Evolutionary conservation across 2,113 vertebrate species (phyloP).

Genomic region (Thermophis baileyi): DNA sequence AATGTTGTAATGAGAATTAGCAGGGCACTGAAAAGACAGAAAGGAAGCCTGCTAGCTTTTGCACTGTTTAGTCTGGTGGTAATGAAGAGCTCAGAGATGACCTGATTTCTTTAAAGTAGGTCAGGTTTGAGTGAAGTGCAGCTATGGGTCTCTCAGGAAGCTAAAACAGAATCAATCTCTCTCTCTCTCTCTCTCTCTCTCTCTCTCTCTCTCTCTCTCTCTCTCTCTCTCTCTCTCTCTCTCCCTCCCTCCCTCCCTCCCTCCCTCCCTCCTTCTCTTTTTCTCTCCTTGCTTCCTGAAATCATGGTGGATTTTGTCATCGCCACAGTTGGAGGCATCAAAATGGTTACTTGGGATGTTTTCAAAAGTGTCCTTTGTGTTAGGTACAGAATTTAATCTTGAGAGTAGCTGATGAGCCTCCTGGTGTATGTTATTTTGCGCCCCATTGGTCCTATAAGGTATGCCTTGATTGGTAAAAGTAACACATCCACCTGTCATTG

Average conservation of each 20-base stretch:
- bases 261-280: not conserved
- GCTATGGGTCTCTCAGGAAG: slow-evolving; percentile 63
- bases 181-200: not conserved
- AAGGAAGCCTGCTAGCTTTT: slow-evolving; percentile 69
- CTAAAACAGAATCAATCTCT: slow-evolving; percentile 48
- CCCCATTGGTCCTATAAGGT: slow-evolving; percentile 7
- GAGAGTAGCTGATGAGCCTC: not conserved
- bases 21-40: slow-evolving; percentile 61
- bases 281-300: slow-evolving; percentile 46
- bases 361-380: slow-evolving; percentile 25
- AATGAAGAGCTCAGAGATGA: slow-evolving; percentile 93
- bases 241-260: not conserved
- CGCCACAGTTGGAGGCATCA: slow-evolving; percentile 36
- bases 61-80: slow-evolving; percentile 86
- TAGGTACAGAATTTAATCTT: not conserved
- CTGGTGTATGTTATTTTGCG: not conserved
- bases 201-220: not conserved
- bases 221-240: not conserved
- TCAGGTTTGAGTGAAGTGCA: slow-evolving; percentile 72
- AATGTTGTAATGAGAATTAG: slow-evolving; percentile 71
- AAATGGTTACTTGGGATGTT: slow-evolving; percentile 31
- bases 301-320: slow-evolving; percentile 52
- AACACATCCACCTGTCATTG: not conserved
- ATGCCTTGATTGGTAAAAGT: not conserved
- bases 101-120: slow-evolving; percentile 87